These are phyloP conservation scores for Cyphomyrus plagiostoma DNA, from an alignment of 2,113 vertebrate species.

Conservation along the genomic window DNA sequence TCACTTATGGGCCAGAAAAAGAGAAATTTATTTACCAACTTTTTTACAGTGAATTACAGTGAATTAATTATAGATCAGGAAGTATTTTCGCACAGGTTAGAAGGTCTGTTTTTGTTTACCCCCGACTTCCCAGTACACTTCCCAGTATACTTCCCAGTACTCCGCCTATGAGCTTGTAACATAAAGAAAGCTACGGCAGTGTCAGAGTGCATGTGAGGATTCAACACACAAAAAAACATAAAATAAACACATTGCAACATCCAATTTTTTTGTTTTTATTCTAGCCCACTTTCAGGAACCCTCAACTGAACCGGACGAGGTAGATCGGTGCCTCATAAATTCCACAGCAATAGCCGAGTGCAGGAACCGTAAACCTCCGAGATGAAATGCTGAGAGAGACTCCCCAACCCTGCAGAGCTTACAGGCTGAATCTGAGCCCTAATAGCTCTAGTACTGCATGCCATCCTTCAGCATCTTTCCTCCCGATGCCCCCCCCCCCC, in stretches of 20 bases:
- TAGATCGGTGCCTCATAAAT: not conserved
- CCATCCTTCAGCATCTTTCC: not conserved
- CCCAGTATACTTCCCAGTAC: not conserved
- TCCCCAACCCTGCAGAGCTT: not conserved
- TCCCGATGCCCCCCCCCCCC: not conserved
- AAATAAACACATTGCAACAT: not conserved
- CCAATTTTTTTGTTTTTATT: not conserved
- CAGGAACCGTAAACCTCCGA: not conserved
- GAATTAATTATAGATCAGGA: constrained; percentile 5
- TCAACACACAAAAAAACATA: not conserved
- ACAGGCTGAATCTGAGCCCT: not conserved
- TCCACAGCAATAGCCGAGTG: not conserved
- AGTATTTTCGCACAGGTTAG: not conserved
- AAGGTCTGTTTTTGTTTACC: not conserved
- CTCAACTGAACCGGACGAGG: not conserved
- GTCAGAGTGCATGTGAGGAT: not conserved
- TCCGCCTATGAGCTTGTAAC: not conserved
- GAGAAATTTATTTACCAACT: not conserved
- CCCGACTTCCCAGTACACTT: not conserved
- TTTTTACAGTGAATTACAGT: not conserved
- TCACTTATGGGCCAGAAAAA: not conserved
- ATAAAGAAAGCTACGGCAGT: not conserved
- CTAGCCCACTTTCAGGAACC: not conserved
- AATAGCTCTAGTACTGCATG: not conserved
- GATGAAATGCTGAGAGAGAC: not conserved